Base-by-base conservation (phyloP, 2,113 vertebrate genomes). In the Colistium nudipinnis region DNA sequence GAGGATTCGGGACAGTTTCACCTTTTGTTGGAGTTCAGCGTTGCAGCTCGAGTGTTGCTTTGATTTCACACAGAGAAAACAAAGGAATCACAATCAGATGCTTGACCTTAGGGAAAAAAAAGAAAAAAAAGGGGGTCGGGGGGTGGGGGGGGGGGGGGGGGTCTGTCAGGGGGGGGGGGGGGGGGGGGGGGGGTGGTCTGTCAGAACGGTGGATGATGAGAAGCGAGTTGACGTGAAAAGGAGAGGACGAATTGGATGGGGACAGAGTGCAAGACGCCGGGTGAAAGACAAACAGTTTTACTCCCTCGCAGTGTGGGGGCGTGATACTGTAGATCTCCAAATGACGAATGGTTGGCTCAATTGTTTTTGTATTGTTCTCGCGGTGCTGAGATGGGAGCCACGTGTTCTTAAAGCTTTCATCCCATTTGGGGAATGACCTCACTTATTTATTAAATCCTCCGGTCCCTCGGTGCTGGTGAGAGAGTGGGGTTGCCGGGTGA, bases 1-100 rank as follows among this genome's bases (percentile, higher is more conserved):
- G 62, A 66, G 61, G 56, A 56, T 79, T 44, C 57, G 17, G 62
- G 20, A 55, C 22, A 22, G 51, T n/a, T 84, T 90, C 60, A 81
- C 77, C 62, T 67, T 61, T 59, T 59, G 47, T 72, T 54, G 3
- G 10, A 14, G 35, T n/a, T n/a, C n/a, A 68, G 67, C 19, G 3
- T 25, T 0, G 16, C 62, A n/a, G n/a, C 78, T 38, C 36, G 9
- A 73, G 31, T 7, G 55, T 73, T 70, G 67, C 70, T 63, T 61
- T 27, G 70, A 55, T 70, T 71, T 43, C 35, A 71, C 22, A 80
- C 57, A 24, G 25, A 68, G 41, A 36, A 39, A 67, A 74, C 24
- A 56, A 66, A 62, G 81, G 52, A 80, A 65, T 83, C 64, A 36
- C 38, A 56, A 51, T 62, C 44, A 25, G 54, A 66, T 28, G 16